These are phyloP conservation scores for Tipula lateralis DNA, from an alignment of 2,888 invertebrate species.

Conservation along the genomic window DNA sequence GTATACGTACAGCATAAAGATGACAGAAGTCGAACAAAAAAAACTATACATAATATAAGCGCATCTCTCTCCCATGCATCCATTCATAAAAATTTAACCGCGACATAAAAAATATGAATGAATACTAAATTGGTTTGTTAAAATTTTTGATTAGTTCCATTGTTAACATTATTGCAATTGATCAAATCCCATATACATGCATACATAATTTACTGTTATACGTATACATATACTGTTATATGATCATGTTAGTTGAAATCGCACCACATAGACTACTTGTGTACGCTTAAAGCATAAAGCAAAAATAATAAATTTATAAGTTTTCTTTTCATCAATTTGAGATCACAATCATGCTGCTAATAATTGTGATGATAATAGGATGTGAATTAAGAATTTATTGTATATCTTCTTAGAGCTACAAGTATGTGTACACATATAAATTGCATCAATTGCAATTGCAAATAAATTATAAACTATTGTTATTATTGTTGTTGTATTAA, in stretches of 20 bases:
- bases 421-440: not conserved
- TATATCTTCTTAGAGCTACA: not conserved
- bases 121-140: conserved; percentile 7
- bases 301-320: not conserved
- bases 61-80: not conserved
- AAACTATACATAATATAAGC: not conserved
- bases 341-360: not conserved
- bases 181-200: not conserved
- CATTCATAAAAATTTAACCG: not conserved
- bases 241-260: not conserved
- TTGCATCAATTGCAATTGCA: not conserved
- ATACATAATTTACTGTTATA: not conserved
- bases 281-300: not conserved
- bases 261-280: not conserved
- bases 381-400: not conserved
- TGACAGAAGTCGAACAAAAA: not conserved
- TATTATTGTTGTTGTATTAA: not conserved
- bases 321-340: not conserved
- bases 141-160: conserved; percentile 8
- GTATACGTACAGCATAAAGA: not conserved
- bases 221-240: not conserved
- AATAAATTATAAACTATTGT: not conserved
- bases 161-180: not conserved
- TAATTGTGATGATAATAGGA: not conserved
- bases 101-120: not conserved